Conservation (phyloP, 2,888 invertebrate genomes). For the Drosophila buzzatii region DNA sequence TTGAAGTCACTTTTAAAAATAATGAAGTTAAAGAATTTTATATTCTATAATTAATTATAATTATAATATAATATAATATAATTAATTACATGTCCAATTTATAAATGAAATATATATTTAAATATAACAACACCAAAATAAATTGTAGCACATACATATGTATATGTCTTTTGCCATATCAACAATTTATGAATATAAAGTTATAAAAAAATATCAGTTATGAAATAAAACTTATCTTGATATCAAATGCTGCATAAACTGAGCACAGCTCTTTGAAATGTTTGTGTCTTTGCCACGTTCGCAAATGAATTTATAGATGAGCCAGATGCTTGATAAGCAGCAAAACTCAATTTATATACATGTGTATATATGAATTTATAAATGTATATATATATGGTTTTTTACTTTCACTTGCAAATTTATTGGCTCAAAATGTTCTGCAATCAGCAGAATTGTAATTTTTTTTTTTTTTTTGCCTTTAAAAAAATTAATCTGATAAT, state of each 20-base stretch:
- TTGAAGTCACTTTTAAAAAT: no score
- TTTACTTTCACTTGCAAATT: constrained; percentile 51
- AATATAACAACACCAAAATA: background rate
- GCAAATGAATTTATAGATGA: constrained; percentile 22
- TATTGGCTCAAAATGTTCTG: constrained; percentile 19
- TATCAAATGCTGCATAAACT: constrained; percentile 23
- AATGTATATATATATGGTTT: background rate
- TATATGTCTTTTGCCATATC: background rate
- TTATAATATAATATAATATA: no score
- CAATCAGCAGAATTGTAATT: constrained; percentile 37
- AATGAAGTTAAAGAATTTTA: no score
- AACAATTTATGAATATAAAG: background rate
- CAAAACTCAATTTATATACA: constrained; percentile 4
- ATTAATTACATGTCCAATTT: no score
- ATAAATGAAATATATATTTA: no score
- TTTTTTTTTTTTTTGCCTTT: background rate
- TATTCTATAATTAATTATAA: no score
- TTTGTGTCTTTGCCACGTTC: constrained; percentile 33
- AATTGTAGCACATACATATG: background rate
- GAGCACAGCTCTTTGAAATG: constrained; percentile 4
- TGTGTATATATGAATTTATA: constrained; percentile 1
- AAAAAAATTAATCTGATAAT: constrained; percentile 45
- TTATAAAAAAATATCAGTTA: background rate
- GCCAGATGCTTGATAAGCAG: constrained; percentile 36
- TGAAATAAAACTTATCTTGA: background rate